phyloP scores from a whole-genome alignment of 2,113 vertebrate genomes.

The Dipodomys ordii region DNA sequence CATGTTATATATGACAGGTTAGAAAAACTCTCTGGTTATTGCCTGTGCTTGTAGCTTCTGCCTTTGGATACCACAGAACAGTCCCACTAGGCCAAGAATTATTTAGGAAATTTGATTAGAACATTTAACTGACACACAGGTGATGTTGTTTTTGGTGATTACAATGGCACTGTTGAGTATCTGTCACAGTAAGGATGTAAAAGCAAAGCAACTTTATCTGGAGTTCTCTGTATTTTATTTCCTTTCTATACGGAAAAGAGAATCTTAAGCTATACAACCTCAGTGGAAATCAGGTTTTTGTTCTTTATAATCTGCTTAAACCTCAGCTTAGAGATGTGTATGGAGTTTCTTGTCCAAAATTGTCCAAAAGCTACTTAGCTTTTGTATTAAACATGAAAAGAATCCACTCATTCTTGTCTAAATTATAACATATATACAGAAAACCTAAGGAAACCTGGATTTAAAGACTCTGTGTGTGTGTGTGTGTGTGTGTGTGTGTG shows the following conservation, averaged over 20 bases:
- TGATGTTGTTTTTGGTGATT: slow-evolving; percentile 74
- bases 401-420: slow-evolving; percentile 53
- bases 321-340: slow-evolving; percentile 74
- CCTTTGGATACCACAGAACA: slow-evolving; percentile 68
- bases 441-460: slow-evolving; percentile 76
- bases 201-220: slow-evolving; percentile 70
- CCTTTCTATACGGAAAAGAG: slow-evolving; percentile 59
- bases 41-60: slow-evolving; percentile 44
- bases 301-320: slow-evolving; percentile 80
- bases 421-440: slow-evolving; percentile 72
- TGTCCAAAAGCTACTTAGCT: slow-evolving; percentile 75
- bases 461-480: slow-evolving; percentile 56
- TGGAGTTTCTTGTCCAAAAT: slow-evolving; percentile 77
- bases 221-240: slow-evolving; percentile 54
- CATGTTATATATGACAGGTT: slow-evolving; percentile 13
- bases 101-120: slow-evolving; percentile 79
- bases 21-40: slow-evolving; percentile 46
- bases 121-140: slow-evolving; percentile 68
- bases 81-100: slow-evolving; percentile 66
- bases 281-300: slow-evolving; percentile 74
- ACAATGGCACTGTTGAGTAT: slow-evolving; percentile 59
- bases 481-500: not conserved
- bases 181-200: slow-evolving; percentile 70
- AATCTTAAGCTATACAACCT: slow-evolving; percentile 62
- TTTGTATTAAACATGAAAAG: slow-evolving; percentile 37